phyloP scores from a whole-genome alignment of 2,797 vertebrate genomes.

The Euphonia xanthogaster region DNA sequence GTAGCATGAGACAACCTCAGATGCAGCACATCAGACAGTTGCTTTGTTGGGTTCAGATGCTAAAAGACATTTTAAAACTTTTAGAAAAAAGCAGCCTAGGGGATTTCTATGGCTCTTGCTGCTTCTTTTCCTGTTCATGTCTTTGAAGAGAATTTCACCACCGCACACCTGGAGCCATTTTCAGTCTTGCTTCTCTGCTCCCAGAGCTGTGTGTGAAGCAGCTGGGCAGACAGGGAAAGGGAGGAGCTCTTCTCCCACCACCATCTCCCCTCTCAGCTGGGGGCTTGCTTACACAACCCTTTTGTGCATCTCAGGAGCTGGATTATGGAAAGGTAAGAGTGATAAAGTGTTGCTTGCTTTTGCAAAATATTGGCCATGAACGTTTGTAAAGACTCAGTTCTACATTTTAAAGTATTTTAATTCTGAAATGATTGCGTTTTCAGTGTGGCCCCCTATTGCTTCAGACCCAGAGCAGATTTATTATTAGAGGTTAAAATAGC shows the following conservation, averaged over 20 bases:
- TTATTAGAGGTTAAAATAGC: neutral
- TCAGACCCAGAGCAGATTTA: neutral
- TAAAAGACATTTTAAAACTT: neutral
- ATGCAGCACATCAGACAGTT: neutral
- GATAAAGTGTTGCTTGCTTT: neutral
- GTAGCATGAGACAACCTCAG: neutral
- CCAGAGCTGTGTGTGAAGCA: neutral
- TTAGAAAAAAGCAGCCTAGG: neutral
- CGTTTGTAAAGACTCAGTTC: neutral
- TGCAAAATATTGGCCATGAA: neutral
- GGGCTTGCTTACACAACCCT: neutral
- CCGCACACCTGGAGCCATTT: neutral
- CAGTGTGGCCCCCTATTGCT: neutral
- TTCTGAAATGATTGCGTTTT: neutral
- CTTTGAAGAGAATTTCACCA: neutral
- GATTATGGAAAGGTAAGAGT: neutral
- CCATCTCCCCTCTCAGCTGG: neutral
- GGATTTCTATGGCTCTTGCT: neutral
- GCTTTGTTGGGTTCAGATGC: neutral
- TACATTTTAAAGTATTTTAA: neutral
- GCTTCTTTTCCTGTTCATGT: neutral
- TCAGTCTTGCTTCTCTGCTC: neutral
- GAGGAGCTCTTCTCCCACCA: neutral
- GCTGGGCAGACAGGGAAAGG: neutral
- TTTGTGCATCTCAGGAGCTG: neutral